These are phyloP conservation scores for Polyommatus iphigenia DNA, from an alignment of 2,888 invertebrate species.

Conservation along the genomic window DNA sequence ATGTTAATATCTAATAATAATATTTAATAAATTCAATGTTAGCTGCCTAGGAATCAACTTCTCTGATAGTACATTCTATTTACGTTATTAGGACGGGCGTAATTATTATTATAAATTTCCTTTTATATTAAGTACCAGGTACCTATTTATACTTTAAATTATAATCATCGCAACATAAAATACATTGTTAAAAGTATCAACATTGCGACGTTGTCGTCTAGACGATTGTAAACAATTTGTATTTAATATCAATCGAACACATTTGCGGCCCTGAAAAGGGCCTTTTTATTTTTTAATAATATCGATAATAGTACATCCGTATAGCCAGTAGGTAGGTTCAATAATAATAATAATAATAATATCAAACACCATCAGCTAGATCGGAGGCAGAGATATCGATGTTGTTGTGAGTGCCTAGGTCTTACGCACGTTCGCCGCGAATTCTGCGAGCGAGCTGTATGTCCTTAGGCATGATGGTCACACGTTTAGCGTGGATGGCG, in stretches of 20 bases:
- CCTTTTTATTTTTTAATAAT: constrained; percentile 30
- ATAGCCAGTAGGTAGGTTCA: not conserved
- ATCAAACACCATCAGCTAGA: not conserved
- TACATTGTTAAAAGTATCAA: too few species aligned
- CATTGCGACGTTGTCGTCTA: not conserved
- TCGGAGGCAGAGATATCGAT: not conserved
- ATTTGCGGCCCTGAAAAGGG: constrained; percentile 39
- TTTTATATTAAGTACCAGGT: too few species aligned
- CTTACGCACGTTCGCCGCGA: constrained; percentile 95
- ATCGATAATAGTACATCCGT: not conserved
- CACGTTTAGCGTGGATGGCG: constrained; percentile 98
- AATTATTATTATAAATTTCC: too few species aligned
- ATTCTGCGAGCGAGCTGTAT: constrained; percentile 91
- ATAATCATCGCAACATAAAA: too few species aligned
- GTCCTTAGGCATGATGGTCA: constrained; percentile 93
- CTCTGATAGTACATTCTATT: too few species aligned
- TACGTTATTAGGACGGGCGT: too few species aligned
- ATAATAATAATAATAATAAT: too few species aligned
- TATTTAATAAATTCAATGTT: too few species aligned
- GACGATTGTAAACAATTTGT: not conserved
- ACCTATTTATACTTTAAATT: too few species aligned
- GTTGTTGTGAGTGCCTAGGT: constrained; percentile 46
- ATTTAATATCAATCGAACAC: constrained; percentile 21
- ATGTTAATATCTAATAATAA: too few species aligned
- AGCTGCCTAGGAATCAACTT: too few species aligned